Evolutionary conservation across 2,888 invertebrate genomes (phyloP), one percentile per base, ranked within the genome.

Genomic region (Sinhomidia bicolor): DNA sequence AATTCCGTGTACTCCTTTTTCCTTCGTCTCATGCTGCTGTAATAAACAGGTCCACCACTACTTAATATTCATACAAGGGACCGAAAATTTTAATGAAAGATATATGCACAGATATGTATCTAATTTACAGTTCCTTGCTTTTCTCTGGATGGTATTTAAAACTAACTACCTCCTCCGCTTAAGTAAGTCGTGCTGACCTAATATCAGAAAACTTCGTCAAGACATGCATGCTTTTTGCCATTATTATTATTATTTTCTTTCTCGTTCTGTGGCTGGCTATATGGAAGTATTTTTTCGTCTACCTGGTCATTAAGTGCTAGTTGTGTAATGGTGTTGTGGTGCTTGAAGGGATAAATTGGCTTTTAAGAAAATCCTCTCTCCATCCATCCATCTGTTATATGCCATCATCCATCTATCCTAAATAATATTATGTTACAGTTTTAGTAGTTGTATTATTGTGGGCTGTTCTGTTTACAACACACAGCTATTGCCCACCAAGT

Each of bases 271-370:
- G 4, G 36, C 7, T 36, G 36, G 36, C 36, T 36, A 36, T 68
- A 20, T 86, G 71, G 65, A 87, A 87, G 74, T 82, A 78, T 68
- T 88, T 76, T 51, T 85, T 44, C 36, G 23, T 20, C 80, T 76
- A 88, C 88, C 82, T 88, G 88, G 88, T 88, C 88, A 88, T 88
- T 88, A 88, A 88, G 71, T 81, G 14, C 81, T 86, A 23, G 65
- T 76, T 81, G 76, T 81, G 80, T 74, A 74, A 81, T 79, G 76
- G 78, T 85, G 78, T 79, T 79, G 79, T 76, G 65, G 12, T 85
- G 87, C 87, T 87, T 41, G 71, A 62, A 87, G 87, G 87, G 87
- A 87, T 87, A 87, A 87, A 87, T 87, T 87, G 87, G 81, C 87
- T 81, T 87, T 87, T 87, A 87, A 81, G 76, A 87, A 87, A 87